Evolutionary conservation across 2,113 vertebrate genomes (phyloP).

Genomic region (Alligator sinensis): DNA sequence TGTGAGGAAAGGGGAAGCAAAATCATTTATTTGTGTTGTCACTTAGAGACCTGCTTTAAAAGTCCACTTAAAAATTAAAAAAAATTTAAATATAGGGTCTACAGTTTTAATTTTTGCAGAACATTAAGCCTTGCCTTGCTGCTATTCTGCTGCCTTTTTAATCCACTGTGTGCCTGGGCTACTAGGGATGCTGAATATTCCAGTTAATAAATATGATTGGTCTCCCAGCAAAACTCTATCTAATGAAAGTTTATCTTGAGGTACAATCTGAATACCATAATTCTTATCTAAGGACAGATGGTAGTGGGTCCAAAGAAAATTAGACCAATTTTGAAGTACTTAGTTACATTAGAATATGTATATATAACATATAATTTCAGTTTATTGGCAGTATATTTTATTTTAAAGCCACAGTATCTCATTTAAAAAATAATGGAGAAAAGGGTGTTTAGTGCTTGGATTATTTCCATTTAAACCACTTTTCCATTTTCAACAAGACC

Average conservation of each 20-base stretch:
- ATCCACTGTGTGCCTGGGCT: accelerated
- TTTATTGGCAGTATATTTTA: background rate
- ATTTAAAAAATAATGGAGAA: background rate
- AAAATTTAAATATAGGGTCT: background rate
- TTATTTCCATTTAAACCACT: background rate
- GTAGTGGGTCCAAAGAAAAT: constrained; percentile 4
- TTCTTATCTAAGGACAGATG: background rate
- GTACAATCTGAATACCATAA: background rate
- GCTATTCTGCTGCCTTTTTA: background rate
- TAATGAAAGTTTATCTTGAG: background rate
- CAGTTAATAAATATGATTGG: background rate
- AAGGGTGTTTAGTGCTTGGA: background rate
- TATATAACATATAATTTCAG: background rate
- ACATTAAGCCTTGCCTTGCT: background rate
- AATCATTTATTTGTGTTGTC: background rate
- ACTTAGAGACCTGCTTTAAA: background rate
- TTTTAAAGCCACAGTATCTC: background rate
- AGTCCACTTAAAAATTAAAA: background rate
- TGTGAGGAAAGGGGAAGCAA: background rate
- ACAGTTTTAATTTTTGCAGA: background rate
- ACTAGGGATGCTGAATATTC: accelerated
- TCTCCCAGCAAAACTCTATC: constrained; percentile 1
- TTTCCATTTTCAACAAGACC: background rate
- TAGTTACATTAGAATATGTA: background rate
- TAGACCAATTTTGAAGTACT: background rate